A percentile compares a stretch with the other conserved stretches of the same genome.
Evolutionary conservation across 2,113 vertebrate species (phyloP).

Genomic region (Etheostoma cragini): DNA sequence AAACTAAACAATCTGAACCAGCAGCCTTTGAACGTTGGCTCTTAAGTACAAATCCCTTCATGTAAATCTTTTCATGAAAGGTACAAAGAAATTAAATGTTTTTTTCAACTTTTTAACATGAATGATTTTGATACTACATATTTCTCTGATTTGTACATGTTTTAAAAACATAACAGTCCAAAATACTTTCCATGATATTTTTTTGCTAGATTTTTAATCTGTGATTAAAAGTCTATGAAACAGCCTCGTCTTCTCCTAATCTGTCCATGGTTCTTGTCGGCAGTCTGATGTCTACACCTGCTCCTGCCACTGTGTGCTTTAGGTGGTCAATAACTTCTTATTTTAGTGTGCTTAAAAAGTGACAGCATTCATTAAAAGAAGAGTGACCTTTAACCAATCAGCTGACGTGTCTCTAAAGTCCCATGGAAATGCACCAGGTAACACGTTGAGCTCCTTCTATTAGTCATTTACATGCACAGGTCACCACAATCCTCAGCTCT

Average conservation of each 20-base stretch:
- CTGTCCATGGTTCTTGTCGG: not conserved
- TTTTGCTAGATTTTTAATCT: not conserved
- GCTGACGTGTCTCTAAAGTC: not conserved
- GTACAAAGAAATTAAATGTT: not conserved
- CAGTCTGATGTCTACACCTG: not conserved
- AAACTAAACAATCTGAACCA: no score
- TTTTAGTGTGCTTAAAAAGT: not conserved
- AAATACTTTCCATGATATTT: not conserved
- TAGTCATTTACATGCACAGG: not conserved
- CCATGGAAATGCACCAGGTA: not conserved
- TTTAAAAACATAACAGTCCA: not conserved
- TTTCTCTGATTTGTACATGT: not conserved
- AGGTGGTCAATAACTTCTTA: constrained; percentile 15
- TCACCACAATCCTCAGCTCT: not conserved
- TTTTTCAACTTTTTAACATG: not conserved
- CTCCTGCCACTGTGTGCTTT: not conserved
- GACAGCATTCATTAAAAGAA: constrained; percentile 18
- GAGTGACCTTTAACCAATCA: constrained; percentile 17
- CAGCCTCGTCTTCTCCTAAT: not conserved
- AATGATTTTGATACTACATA: not conserved
- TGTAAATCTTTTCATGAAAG: not conserved
- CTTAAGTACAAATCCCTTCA: not conserved
- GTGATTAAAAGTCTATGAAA: not conserved
- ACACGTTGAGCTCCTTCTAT: not conserved
- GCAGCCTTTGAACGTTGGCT: no score